phyloP scores from a whole-genome alignment of 2,888 invertebrate genomes.

The Drosophila melanocephala region DNA sequence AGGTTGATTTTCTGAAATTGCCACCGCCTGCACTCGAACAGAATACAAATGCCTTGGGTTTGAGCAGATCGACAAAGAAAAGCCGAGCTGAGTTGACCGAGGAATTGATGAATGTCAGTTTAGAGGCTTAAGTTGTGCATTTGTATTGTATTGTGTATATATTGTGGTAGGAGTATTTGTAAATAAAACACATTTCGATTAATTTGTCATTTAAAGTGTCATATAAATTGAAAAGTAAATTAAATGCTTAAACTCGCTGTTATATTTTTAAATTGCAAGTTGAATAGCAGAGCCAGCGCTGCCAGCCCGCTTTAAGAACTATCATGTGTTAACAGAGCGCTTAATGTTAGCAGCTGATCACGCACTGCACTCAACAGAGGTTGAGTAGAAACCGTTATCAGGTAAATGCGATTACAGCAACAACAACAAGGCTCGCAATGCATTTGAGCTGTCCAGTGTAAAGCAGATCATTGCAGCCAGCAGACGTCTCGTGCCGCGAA shows the following conservation, averaged over 20 bases:
- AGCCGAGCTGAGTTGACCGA: conserved; percentile 87
- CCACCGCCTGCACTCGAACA: conserved; percentile 57
- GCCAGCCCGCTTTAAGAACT: background rate
- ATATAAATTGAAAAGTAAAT: background rate
- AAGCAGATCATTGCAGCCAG: conserved; percentile 58
- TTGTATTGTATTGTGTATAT: background rate
- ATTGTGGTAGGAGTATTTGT: conserved; percentile 13
- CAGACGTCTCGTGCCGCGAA: conserved; percentile 17
- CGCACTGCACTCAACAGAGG: conserved; percentile 14
- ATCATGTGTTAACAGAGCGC: background rate
- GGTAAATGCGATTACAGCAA: conserved; percentile 18
- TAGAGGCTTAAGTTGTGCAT: conserved; percentile 72
- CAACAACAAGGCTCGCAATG: conserved; percentile 49
- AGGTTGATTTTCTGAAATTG: conserved; percentile 47
- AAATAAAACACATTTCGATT: conserved; percentile 17
- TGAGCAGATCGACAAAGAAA: conserved; percentile 79
- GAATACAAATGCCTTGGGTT: conserved; percentile 40
- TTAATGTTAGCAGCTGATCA: background rate
- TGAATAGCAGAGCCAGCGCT: background rate
- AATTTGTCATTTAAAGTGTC: background rate
- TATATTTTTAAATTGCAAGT: background rate
- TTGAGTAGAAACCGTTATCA: conserved; percentile 69
- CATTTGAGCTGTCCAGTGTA: conserved; percentile 49
- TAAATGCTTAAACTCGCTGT: background rate
- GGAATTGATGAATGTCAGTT: conserved; percentile 87